Conservation (phyloP, 2,888 invertebrate genomes). For the Hecatera dysodea region DNA sequence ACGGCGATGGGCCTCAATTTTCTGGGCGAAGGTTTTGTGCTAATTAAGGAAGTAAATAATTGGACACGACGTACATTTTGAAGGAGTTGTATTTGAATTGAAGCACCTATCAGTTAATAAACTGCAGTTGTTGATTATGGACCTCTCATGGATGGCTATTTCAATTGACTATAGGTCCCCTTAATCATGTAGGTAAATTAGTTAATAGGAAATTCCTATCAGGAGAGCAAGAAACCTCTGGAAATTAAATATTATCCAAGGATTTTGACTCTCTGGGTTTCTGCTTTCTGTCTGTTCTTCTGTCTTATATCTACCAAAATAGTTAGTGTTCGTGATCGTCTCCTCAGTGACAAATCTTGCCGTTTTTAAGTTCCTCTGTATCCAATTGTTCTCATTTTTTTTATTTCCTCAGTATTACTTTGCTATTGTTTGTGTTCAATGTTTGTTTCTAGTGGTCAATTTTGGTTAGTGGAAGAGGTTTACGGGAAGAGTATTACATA, state of each 20-base stretch:
- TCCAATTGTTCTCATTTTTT: not conserved
- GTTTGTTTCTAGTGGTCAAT: not conserved
- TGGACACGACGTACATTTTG: too few relatives aligned
- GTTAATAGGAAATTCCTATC: not conserved
- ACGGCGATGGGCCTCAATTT: slow-evolving; percentile 44
- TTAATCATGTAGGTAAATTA: too few relatives aligned
- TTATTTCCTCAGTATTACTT: not conserved
- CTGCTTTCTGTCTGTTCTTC: not conserved
- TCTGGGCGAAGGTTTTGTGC: slow-evolving; percentile 47
- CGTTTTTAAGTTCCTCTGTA: not conserved
- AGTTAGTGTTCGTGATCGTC: not conserved
- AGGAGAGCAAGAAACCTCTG: not conserved
- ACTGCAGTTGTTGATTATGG: not conserved
- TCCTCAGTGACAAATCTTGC: not conserved
- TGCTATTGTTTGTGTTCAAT: not conserved
- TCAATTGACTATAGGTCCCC: too few relatives aligned
- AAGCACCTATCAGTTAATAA: not conserved
- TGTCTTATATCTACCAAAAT: not conserved
- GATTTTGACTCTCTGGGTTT: not conserved
- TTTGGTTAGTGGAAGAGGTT: not conserved
- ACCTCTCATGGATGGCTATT: not conserved
- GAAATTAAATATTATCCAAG: not conserved
- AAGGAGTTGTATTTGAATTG: not conserved
- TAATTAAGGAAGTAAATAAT: slow-evolving; percentile 1
- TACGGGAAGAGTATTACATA: not conserved